Percentiles rank a stretch among this genome's conserved stretches.
Conservation (phyloP, 2,888 invertebrate genomes). For the Atethmia centrago region DNA sequence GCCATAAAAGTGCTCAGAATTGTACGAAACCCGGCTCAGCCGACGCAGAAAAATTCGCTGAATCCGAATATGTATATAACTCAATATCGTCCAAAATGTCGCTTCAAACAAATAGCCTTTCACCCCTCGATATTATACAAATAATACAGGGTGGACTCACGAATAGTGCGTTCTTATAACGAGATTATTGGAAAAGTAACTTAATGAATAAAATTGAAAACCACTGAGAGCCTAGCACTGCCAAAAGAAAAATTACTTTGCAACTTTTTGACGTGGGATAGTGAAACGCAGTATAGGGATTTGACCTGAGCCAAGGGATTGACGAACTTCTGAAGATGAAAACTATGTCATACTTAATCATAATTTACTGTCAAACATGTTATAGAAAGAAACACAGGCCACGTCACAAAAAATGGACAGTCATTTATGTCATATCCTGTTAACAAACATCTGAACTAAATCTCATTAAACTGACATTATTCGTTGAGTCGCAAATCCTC, state of each 20-base stretch:
- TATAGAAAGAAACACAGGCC: neutral
- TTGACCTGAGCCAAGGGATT: neutral
- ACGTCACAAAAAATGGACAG: neutral
- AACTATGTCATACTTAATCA: neutral
- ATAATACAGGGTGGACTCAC: no score
- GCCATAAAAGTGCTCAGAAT: no score
- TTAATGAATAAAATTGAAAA: neutral
- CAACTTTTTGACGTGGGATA: no score
- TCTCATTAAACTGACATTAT: conserved; percentile 58
- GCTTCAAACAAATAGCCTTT: no score
- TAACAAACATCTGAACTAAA: conserved; percentile 37
- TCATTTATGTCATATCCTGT: conserved; percentile 16
- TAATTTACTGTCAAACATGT: neutral
- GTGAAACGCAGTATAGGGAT: neutral
- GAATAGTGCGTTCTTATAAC: neutral
- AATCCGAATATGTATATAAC: no score
- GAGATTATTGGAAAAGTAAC: neutral
- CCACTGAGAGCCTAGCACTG: neutral
- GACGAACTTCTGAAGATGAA: neutral
- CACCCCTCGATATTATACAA: no score
- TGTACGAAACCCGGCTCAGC: no score
- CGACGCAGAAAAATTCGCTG: no score
- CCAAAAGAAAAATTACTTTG: neutral
- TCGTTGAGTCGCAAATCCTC: conserved; percentile 49
- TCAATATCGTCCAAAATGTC: no score